Evolutionary conservation across 2,113 vertebrate genomes (phyloP), one percentile per base, ranked within the genome.

Genomic region (Parotia lawesii): DNA sequence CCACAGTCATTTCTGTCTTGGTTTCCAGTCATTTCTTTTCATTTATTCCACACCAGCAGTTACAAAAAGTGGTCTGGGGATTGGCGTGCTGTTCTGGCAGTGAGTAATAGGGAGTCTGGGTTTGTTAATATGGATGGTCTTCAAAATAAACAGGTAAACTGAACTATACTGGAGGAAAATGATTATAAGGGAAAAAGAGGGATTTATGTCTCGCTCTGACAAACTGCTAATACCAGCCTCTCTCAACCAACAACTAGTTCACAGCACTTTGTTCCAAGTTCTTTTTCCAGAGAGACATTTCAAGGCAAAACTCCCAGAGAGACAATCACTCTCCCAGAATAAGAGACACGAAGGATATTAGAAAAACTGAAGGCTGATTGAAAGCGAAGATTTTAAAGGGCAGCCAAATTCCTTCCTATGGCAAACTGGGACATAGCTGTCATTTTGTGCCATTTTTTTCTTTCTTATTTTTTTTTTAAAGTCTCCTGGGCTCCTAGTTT

Each of bases 121-220:
- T 62, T 84, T 86, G 60, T 90, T 93, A 92, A 95, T 88, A 77
- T 24, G 64, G 71, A 76, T 35, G 77, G 64, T 62, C 82, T 82
- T 83, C 82, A 94, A 88, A 93, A 90, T 84, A 94, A 92, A 88
- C 94, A 96, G 94, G 94, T 92, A 93, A 96, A 93, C 85, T 70
- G 69, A 88, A 86, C 23, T 60, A 89, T 93, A 84, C 35, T 3
- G n/a, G 62, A 77, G 47, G 85, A 84, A 94, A 96, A 93, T 53
- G 0, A 84, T 88, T 73, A 62, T 7, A 54, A 90, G 33, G 15
- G 47, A n/a, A 12, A 66, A 96, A 66, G 82, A 80, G 24, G 79
- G 88, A 90, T 93, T 93, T 93, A 66, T 35, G 76, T 31, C 82
- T 48, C 37, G 60, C 67, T 84, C 82, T 84, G 88, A 93, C 71